These are phyloP conservation scores for Drosophila obscura DNA, from an alignment of 1,140 invertebrate genomes.

Conservation along the genomic window DNA sequence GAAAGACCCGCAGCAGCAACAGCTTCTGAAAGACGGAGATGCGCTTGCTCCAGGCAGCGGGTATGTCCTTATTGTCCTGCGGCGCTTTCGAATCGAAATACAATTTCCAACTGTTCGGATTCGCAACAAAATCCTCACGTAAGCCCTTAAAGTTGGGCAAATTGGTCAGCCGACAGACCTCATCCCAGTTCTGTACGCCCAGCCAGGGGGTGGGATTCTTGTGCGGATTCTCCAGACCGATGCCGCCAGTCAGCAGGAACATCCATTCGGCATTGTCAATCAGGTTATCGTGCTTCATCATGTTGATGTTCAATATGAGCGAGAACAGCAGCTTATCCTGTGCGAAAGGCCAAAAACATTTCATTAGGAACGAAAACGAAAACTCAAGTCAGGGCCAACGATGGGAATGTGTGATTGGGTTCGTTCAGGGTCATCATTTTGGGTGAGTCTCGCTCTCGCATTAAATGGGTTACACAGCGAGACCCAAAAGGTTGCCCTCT, in stretches of 20 bases:
- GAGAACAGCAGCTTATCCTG: conserved; percentile 96
- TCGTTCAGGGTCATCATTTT: conserved; percentile 35
- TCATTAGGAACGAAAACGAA: conserved; percentile 39
- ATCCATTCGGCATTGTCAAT: conserved; percentile 92
- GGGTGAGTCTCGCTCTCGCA: conserved; percentile 40
- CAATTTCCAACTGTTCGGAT: conserved; percentile 89
- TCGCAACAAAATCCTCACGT: conserved; percentile 85
- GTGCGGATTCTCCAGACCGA: conserved; percentile 91
- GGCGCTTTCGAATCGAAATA: conserved; percentile 90
- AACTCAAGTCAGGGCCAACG: neutral
- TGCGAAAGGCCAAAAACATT: conserved; percentile 52
- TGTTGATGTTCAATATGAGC: conserved; percentile 92
- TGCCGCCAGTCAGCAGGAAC: conserved; percentile 94
- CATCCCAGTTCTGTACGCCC: conserved; percentile 92
- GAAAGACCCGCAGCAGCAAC: conserved; percentile 91
- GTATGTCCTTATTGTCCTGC: conserved; percentile 86
- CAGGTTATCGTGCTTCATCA: conserved; percentile 89
- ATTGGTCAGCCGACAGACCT: conserved; percentile 88
- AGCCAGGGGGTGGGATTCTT: conserved; percentile 90
- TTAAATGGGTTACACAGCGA: conserved; percentile 54
- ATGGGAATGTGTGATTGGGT: conserved; percentile 5
- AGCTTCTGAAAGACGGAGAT: conserved; percentile 90
- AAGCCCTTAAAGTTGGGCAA: conserved; percentile 86
- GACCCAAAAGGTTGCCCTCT: conserved; percentile 39
- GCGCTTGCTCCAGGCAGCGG: conserved; percentile 88